Base-by-base conservation (phyloP, 2,888 invertebrate genomes). In the Eupithecia centaureata region DNA sequence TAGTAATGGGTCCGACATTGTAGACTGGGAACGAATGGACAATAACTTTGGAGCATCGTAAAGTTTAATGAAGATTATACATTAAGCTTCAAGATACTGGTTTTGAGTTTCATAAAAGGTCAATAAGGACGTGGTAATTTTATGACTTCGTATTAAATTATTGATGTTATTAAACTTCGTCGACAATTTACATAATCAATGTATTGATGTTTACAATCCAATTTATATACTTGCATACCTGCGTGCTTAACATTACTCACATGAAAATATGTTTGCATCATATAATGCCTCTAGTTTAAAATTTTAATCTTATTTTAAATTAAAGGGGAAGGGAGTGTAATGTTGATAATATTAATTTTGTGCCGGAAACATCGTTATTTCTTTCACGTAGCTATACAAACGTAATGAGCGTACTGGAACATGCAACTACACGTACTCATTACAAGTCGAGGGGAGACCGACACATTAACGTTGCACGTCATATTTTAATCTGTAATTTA, bases 341-440 rank as follows among this genome's bases (percentile, higher is more conserved):
- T 35, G 30, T 60, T 54, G n/a, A 28, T 59, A 5, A 28, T 59
- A 5, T 51, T 51, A 67, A 62, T 30, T 61, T 63, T 63, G 63
- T 75, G 75, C 78, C 73, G 70, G 70, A 75, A 77, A 77, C 73
- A 76, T 82, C 79, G 76, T 79, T 80, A 79, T 82, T 79, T 80
- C n/a, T 83, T 82, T 79, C 59, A 78, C 76, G 76, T 71, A 71
- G 76, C 69, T 73, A 77, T 79, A 78, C 77, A 79, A 76, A 78
- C 79, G 75, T 79, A 83, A 81, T 77, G 79, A 81, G 79, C 76
- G 68, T 75, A 74, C 74, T 73, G 79, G 68, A 70, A 70, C 82
- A 78, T 81, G 81, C 81, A 78, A 82, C 69, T 77, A 76, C 66
- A 63, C 76, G 78, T 75, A 73, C 65, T 73, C 77, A 79, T 77